Base-by-base conservation (phyloP, 1,140 invertebrate genomes). In the Drosophila insularis region DNA sequence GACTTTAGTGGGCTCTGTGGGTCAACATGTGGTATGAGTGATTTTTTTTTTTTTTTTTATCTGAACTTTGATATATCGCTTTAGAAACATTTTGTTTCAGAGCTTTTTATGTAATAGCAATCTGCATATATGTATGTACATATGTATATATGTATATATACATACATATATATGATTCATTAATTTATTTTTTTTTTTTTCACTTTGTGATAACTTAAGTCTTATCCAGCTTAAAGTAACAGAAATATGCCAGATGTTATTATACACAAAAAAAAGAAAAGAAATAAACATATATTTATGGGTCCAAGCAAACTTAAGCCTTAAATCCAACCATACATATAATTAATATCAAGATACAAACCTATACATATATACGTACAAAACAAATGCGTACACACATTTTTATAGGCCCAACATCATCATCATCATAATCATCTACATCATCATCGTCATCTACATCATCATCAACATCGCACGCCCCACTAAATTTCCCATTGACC, bases 401-500 rank as follows among this genome's bases (percentile, higher is more conserved):
- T 56, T n/a, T 27, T 40, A 65, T 65, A 61, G 66, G 60, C 54
- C 39, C 74, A 17, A 71, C 53, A 76, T 76, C 43, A 40, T 54
- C 60, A 14, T 59, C 23, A 32, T 32, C 31, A 35, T 35, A 7
- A 10, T 10, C 53, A 56, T 61, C 63, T 17, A n/a, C 32, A 35
- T 35, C 32, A 35, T 10, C 32, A 10, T 10, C 40, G 39, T 55
- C 63, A 21, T 21, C 40, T 37, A 37, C 58, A 50, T 37, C 21
- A 76, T 76, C 43, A 19, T 11, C 31, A 58, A 43, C 67, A 65
- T 74, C 55, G 78, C 77, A 71, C 81, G 81, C 64, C 81, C 81
- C 73, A 84, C 64, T 74, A 78, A 74, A 85, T 71, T 85, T 85
- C 81, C 81, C 81, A 85, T 85, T 85, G 81, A 85, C 81, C 81